phyloP scores from a whole-genome alignment of 2,888 invertebrate species.

The Aspidiotus rigidus region DNA sequence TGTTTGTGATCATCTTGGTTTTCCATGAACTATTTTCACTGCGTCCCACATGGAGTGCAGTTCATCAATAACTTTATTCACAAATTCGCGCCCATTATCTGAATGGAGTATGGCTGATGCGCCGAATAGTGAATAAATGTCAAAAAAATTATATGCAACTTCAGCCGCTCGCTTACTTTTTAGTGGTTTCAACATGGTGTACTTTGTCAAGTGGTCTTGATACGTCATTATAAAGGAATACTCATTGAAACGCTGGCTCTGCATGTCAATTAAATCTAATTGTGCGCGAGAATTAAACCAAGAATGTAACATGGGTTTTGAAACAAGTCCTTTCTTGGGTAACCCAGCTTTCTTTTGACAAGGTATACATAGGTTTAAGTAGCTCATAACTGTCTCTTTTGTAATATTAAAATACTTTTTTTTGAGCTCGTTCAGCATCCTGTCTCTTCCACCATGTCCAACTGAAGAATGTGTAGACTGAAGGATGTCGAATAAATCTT shows the following conservation, averaged over 20 bases:
- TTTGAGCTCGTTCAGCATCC: constrained; percentile 23
- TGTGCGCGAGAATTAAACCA: constrained; percentile 33
- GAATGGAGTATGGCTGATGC: neutral
- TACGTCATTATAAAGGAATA: constrained; percentile 38
- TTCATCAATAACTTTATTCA: constrained; percentile 37
- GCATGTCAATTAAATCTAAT: constrained; percentile 32
- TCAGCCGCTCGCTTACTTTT: neutral
- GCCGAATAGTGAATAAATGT: neutral
- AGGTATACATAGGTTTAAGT: neutral
- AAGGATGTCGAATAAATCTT: too few species aligned
- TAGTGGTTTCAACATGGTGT: neutral
- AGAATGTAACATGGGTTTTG: neutral
- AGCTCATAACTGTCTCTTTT: constrained; percentile 2
- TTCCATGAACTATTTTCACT: constrained; percentile 42
- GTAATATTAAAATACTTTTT: too few species aligned
- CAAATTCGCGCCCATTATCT: neutral
- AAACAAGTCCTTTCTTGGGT: neutral
- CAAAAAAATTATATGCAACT: neutral
- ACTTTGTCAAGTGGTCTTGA: neutral
- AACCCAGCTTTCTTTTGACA: neutral
- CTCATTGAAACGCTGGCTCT: constrained; percentile 40
- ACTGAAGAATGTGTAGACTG: too few species aligned
- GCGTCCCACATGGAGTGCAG: constrained; percentile 29
- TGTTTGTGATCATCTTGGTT: neutral
- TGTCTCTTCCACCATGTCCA: too few species aligned